Conservation (phyloP, 2,113 vertebrate genomes). For the Leptobrachium ailaonicum region DNA sequence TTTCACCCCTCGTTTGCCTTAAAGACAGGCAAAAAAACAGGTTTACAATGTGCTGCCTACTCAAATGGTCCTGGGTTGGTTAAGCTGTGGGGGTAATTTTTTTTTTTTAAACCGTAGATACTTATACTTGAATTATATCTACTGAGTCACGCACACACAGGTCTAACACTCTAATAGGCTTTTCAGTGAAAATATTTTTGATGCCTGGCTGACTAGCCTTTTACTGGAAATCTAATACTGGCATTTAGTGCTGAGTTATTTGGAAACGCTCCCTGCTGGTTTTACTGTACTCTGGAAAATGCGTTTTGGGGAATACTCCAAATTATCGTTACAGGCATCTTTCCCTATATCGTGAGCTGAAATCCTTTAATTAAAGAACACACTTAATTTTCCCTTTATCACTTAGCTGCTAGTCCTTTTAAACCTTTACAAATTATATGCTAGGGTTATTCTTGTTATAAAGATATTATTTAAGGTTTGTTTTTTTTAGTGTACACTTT, state of each 20-base stretch:
- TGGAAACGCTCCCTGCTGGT: conserved; percentile 72
- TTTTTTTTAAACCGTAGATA: background rate
- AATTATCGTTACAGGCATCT: conserved; percentile 63
- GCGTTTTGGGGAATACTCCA: conserved; percentile 63
- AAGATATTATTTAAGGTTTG: conserved; percentile 30
- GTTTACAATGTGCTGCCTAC: too few relatives aligned
- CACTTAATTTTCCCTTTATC: conserved; percentile 44
- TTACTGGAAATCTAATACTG: conserved; percentile 61
- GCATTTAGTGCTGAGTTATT: conserved; percentile 65
- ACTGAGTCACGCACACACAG: background rate
- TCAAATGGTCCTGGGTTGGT: too few relatives aligned
- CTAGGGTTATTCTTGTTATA: conserved; percentile 22
- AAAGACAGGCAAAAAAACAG: too few relatives aligned
- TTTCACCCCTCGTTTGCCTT: too few relatives aligned
- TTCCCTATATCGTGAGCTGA: conserved; percentile 54
- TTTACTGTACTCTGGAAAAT: conserved; percentile 64
- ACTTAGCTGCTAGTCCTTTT: conserved; percentile 33
- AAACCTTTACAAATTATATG: conserved; percentile 40
- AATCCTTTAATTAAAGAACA: conserved; percentile 56
- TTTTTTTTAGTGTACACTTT: conserved; percentile 15
- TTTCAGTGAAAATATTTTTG: conserved; percentile 55
- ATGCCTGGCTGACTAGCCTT: conserved; percentile 51
- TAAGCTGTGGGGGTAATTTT: background rate
- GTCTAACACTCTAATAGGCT: conserved; percentile 39
- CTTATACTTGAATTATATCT: conserved; percentile 20